Percentiles rank a stretch among this genome's conserved stretches.
Conservation (phyloP, 2,888 invertebrate genomes). For the Ophion slaviceki region DNA sequence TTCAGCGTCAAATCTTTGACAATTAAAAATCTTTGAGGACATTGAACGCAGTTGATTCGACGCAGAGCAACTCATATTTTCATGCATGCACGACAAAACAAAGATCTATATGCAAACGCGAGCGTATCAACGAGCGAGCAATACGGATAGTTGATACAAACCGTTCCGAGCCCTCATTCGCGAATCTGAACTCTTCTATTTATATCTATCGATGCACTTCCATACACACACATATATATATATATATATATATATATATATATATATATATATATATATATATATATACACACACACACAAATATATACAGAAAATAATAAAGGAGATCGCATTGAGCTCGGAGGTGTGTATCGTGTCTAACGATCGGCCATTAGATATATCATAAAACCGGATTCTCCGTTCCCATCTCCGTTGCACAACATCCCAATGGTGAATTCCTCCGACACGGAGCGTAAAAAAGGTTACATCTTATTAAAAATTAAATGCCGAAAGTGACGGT, state of each 20-base stretch:
- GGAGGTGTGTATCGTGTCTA: constrained; percentile 47
- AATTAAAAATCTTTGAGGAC: too few species aligned
- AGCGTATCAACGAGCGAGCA: not conserved
- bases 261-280: too few species aligned
- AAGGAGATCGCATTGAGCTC: constrained; percentile 36
- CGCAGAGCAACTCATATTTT: not conserved
- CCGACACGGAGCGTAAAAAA: constrained; percentile 16
- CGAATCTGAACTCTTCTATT: constrained; percentile 37
- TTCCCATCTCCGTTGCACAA: not conserved
- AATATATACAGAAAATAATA: constrained; percentile 20
- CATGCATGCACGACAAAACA: not conserved
- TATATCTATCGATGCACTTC: not conserved
- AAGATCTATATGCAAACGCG: constrained; percentile 1
- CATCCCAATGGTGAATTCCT: constrained; percentile 49
- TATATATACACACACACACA: too few species aligned
- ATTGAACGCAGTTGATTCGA: not conserved
- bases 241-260: too few species aligned
- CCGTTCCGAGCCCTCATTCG: constrained; percentile 35
- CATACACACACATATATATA: too few species aligned
- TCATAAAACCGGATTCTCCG: constrained; percentile 52
- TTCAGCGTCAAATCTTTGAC: too few species aligned
- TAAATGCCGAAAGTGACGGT: constrained; percentile 53
- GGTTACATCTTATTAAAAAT: constrained; percentile 53
- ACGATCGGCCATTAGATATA: constrained; percentile 53
- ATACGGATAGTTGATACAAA: constrained; percentile 36